Base-by-base conservation (phyloP, 1,140 invertebrate species). In the Scaptomyza pallida region DNA sequence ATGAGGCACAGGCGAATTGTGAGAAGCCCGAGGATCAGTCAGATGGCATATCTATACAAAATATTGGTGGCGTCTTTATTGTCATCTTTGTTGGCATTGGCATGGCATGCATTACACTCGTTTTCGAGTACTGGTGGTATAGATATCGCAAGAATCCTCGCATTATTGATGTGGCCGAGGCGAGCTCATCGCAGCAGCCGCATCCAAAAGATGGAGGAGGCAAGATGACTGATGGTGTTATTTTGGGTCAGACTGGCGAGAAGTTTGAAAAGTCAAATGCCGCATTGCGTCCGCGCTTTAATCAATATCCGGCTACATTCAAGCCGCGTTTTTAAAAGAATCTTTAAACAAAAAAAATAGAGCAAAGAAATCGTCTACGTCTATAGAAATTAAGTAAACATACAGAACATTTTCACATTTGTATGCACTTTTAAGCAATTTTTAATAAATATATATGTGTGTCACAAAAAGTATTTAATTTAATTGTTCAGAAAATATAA, bases 41-140 rank as follows among this genome's bases (percentile, higher is more conserved):
- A 12, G 98, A 98, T 78, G 98, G 98, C 35, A 99, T 99, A 80
- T 98, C 97, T 61, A 99, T 99, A 71, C 94, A 98, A 75, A 99
- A 99, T 90, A 99, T 99, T 68, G 97, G 98, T 40, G 98, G 98
- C 0, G 98, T 99, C 0, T 99, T 99, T 86, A 98, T 99, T 44
- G 97, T 98, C 0, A 98, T 99, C 71, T 97, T 98, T 76, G 96
- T 98, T 50, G 98, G 98, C 0, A 98, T 99, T 41, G 96, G 95
- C 0, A 92, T 98, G 78, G 97, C 98, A 8, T 97, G 97, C 75
- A 92, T 99, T 21, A 98, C 97, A 0, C 92, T 99, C n/a, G 95
- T 95, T 0, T 95, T 98, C 43, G 98, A 99, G 92, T 99, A 98
- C 83, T 99, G 97, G 95, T 98, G 97, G 94, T 98, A 98, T 89